phyloP scores from a whole-genome alignment of 2,888 invertebrate species.

The Caenorhabditis zanzibari region DNA sequence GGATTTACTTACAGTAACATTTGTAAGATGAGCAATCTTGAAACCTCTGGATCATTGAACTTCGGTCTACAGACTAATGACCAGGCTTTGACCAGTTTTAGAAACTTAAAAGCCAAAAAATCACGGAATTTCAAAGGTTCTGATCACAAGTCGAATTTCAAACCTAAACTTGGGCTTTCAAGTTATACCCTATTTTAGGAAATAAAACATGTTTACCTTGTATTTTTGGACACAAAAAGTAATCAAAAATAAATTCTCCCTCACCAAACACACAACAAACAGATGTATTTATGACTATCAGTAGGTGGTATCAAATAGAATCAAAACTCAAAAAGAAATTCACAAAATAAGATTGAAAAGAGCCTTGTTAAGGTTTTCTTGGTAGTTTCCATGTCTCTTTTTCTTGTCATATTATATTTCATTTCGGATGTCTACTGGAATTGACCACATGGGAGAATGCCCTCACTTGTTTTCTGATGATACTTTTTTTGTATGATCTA shows the following conservation, averaged over 20 bases:
- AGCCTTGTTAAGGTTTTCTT: background rate
- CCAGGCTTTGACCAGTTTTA: too few species aligned
- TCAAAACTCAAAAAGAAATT: background rate
- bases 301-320: background rate
- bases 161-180: too few species aligned
- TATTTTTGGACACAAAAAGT: background rate
- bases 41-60: too few species aligned
- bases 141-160: too few species aligned
- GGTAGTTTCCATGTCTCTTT: conserved; percentile 1
- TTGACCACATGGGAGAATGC: conserved; percentile 7
- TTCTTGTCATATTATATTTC: background rate
- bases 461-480: conserved; percentile 6
- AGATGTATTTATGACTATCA: conserved; percentile 11
- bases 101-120: too few species aligned
- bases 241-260: conserved; percentile 5
- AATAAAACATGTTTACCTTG: background rate
- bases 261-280: background rate
- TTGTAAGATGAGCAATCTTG: background rate
- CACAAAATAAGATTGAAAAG: background rate
- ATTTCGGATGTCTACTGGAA: conserved; percentile 15
- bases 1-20: background rate
- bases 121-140: too few species aligned
- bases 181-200: background rate
- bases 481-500: conserved; percentile 7
- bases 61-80: too few species aligned